Evolutionary conservation across 2,113 vertebrate species (phyloP).

Genomic region (Tetrax tetrax): DNA sequence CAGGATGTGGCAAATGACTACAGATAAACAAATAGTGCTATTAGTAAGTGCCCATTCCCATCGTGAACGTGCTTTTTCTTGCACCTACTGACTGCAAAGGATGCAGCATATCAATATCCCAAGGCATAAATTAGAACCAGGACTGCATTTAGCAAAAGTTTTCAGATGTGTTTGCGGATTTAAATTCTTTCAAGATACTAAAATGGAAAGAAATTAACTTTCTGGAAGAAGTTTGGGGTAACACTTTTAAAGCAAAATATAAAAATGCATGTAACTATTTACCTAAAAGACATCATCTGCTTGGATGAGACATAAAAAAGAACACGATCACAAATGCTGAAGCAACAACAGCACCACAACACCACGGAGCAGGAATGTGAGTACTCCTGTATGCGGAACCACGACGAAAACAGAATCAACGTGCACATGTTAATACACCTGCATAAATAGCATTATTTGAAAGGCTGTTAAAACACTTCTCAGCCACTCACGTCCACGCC

Average conservation of each 20-base stretch:
- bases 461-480: neutral
- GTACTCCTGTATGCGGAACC: rapidly evolving
- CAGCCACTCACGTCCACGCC: no score
- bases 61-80: neutral
- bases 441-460: neutral
- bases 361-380: neutral
- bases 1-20: neutral
- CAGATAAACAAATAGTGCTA: neutral
- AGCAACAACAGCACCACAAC: neutral
- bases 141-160: neutral
- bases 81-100: neutral
- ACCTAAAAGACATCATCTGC: neutral
- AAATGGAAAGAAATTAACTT: neutral
- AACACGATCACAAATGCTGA: rapidly evolving
- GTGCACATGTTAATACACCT: rapidly evolving
- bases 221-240: neutral
- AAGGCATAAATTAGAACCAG: neutral
- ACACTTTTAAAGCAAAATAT: neutral
- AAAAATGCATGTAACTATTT: neutral
- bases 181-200: neutral
- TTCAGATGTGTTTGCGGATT: neutral
- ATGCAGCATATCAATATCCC: neutral
- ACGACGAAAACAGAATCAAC: rapidly evolving
- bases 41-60: neutral
- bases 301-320: neutral